phyloP scores from a whole-genome alignment of 1,140 invertebrate species.

The Arctopsyche grandis region DNA sequence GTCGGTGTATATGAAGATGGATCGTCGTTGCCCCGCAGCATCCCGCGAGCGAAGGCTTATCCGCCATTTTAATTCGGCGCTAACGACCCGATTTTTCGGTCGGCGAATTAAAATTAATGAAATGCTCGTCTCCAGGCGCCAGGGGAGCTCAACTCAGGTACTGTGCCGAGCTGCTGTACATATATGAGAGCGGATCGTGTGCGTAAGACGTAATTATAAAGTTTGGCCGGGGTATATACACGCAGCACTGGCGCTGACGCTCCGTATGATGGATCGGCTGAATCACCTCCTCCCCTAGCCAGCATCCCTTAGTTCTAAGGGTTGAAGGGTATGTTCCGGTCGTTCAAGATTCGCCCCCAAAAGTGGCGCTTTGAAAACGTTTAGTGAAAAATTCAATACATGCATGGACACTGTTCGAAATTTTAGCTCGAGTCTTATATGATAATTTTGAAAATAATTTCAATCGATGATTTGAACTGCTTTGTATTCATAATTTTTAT shows the following conservation, averaged over 20 bases:
- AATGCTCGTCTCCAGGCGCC: constrained; percentile 21
- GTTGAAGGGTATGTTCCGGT: no score
- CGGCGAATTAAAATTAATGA: constrained; percentile 44
- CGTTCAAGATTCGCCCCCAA: no score
- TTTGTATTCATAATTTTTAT: no score
- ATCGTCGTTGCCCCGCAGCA: neutral
- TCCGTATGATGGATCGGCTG: constrained; percentile 50
- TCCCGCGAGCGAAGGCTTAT: neutral
- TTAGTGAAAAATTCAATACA: no score
- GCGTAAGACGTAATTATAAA: constrained; percentile 52
- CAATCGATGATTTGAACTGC: no score
- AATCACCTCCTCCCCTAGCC: neutral
- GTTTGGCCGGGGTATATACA: constrained; percentile 32
- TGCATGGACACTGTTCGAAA: no score
- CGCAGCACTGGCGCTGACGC: constrained; percentile 44
- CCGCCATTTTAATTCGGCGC: neutral
- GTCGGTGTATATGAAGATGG: constrained; percentile 20
- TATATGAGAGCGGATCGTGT: constrained; percentile 12
- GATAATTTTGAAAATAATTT: no score
- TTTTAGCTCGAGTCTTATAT: no score
- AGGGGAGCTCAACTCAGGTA: neutral
- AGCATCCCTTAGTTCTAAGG: no score
- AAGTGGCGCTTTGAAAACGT: neutral
- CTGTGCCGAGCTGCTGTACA: constrained; percentile 1
- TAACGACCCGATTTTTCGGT: constrained; percentile 43